phyloP scores from a whole-genome alignment of 2,113 vertebrate species.

The Muntiacus muntjak region DNA sequence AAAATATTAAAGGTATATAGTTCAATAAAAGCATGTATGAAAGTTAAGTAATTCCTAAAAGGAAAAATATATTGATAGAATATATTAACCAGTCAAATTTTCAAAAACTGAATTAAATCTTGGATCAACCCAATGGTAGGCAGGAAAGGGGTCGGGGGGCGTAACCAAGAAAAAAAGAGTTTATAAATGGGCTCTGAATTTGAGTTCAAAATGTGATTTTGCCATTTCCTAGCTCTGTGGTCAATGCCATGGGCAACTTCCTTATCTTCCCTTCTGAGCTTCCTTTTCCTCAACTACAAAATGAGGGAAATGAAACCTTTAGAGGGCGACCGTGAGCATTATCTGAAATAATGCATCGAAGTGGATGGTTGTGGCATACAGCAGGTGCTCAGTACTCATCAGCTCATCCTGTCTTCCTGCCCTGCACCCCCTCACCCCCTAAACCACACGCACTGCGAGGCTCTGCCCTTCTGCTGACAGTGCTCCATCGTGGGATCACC shows the following conservation, averaged over 20 bases:
- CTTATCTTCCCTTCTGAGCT: background rate
- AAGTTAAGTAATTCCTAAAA: constrained; percentile 7
- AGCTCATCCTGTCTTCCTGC: background rate
- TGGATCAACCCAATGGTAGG: background rate
- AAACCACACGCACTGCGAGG: background rate
- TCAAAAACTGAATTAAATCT: background rate
- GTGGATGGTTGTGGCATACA: no score
- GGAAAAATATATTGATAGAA: background rate
- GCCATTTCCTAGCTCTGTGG: background rate
- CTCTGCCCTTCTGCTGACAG: background rate
- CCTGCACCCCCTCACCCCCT: background rate
- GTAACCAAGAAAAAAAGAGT: background rate
- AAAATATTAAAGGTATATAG: background rate
- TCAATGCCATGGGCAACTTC: background rate
- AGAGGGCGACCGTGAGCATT: background rate
- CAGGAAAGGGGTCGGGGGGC: background rate
- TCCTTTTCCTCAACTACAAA: background rate
- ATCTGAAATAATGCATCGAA: background rate
- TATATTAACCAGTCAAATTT: background rate
- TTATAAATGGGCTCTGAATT: background rate
- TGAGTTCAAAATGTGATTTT: background rate
- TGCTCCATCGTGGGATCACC: rapidly evolving
- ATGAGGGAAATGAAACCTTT: background rate
- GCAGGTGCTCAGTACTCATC: background rate
- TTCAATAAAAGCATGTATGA: background rate